Conservation (phyloP, 2,888 invertebrate genomes). For the Leptogaster cylindrica region DNA sequence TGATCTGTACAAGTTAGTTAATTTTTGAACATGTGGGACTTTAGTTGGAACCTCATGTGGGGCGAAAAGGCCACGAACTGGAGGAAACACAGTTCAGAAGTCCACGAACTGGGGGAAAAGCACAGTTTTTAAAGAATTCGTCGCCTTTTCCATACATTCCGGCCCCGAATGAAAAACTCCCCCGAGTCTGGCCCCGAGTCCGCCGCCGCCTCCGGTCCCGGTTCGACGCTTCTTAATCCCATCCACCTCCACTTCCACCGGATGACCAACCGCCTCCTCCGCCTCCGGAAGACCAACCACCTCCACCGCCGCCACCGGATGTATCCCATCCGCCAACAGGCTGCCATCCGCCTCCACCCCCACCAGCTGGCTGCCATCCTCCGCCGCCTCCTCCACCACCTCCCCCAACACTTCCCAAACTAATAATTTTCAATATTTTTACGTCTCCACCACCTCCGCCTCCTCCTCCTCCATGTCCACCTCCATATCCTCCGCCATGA, state of each 20-base stretch:
- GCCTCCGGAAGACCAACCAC: constrained; percentile 24
- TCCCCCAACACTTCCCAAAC: constrained; percentile 17
- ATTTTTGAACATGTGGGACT: no score
- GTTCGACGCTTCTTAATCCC: no score
- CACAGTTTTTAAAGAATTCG: no score
- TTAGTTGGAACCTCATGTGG: no score
- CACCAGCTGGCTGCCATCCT: constrained; percentile 22
- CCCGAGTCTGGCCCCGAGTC: no score
- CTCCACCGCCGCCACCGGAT: background rate
- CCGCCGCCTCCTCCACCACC: constrained; percentile 32
- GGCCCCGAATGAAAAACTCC: no score
- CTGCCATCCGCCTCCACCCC: constrained; percentile 37
- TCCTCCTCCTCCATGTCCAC: constrained; percentile 15
- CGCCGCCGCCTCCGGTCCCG: no score
- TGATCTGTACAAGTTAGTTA: no score
- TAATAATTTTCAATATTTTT: constrained; percentile 12
- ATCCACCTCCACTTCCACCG: constrained; percentile 40
- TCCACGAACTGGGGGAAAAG: no score
- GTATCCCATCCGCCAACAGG: constrained; percentile 14
- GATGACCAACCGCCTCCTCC: constrained; percentile 17
- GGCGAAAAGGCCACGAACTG: no score
- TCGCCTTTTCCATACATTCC: no score
- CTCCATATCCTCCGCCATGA: background rate
- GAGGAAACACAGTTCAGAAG: no score
- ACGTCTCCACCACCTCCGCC: constrained; percentile 20